Evolutionary conservation across 92 coral and sea anemone genomes (phyloP), one percentile per base, ranked within the genome.

Genomic region (Bergia puertoricense): DNA sequence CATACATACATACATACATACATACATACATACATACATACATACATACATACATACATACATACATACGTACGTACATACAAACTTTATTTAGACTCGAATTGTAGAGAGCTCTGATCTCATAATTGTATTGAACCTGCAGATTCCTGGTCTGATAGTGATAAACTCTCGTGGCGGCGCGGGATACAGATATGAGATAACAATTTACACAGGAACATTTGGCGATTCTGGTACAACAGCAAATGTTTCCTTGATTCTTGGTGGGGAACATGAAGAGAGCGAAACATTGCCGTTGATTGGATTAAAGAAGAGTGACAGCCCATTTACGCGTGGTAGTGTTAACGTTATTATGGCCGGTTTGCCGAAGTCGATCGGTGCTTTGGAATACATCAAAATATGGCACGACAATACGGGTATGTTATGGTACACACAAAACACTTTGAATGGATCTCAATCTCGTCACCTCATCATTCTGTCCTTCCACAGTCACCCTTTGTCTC

Each of bases 171-270:
- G 86, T 15, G 86, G 67, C 1, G 86, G 66, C 8, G 45, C 86
- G 0, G 86, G 85, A n/a, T 88, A 92, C 74, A 90, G 81, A 50
- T 96, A 96, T 89, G 95, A 96, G 76, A 81, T 96, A 37, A 92
- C 93, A 38, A 92, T 96, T 20, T 95, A 90, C 73, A 96, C 99
- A 23, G 99, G 99, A 37, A 90, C 93, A 74, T 95, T 95, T 62
- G 91, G 95, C 4, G 89, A 91, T 22, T 93, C 98, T 37, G 99
- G 99, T 0, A 96, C 99, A 39, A 93, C 99, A 3, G 98, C 98
- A 0, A 96, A 93, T 43, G 99, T 93, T 0, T 91, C 95, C 54
- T 82, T 93, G 85, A 72, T 90, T 22, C 91, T 96, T 39, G 88
- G 80, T 41, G 98, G 98, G 0, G 95, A 91, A 8, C 68, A 87